A percentile compares a stretch with the other conserved stretches of the same genome.
phyloP scores from a whole-genome alignment of 2,113 vertebrate genomes.

The Rhinoderma darwinii region DNA sequence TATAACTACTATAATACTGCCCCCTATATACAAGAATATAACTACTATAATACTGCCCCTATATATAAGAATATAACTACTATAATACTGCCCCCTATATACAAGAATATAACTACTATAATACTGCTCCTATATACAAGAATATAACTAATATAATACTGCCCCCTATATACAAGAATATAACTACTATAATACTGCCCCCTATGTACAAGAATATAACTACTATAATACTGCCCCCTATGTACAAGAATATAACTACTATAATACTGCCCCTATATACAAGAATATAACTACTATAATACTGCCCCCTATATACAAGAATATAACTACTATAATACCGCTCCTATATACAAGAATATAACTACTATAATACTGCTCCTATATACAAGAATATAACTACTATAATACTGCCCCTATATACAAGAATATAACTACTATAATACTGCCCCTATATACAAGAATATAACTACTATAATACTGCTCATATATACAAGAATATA shows the following conservation, averaged over 20 bases:
- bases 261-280: neutral
- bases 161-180: slow-evolving; percentile 7
- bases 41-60: no score
- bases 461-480: neutral
- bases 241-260: slow-evolving; percentile 2
- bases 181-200: neutral
- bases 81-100: no score
- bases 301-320: neutral
- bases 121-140: slow-evolving; percentile 7
- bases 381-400: no score
- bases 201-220: neutral
- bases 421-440: no score
- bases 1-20: no score
- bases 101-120: slow-evolving; percentile 15
- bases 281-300: slow-evolving; percentile 15
- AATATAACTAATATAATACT: slow-evolving; percentile 7
- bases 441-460: no score
- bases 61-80: no score
- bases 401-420: no score
- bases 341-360: neutral
- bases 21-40: no score
- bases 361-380: neutral
- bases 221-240: neutral
- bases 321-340: slow-evolving; percentile 5
- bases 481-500: neutral